These are phyloP conservation scores for Coreoperca whiteheadi DNA, from an alignment of 2,113 vertebrate species.

Conservation along the genomic window DNA sequence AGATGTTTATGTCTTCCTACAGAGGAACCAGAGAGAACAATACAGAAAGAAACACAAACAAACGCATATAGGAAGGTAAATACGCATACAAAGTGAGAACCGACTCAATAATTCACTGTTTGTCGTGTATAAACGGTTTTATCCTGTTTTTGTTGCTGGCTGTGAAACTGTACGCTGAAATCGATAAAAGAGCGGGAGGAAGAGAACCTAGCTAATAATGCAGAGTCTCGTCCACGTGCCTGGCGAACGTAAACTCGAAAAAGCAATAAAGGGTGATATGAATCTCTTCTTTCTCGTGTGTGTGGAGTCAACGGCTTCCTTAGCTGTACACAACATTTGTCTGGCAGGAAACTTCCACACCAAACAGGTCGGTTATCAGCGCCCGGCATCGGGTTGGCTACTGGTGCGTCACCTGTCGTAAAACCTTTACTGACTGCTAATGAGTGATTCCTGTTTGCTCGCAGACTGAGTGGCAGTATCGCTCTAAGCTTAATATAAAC, in stretches of 20 bases:
- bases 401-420: constrained; percentile 63
- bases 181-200: neutral
- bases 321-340: constrained; percentile 33
- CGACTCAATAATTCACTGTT: neutral
- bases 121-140: constrained; percentile 8
- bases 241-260: neutral
- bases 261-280: constrained; percentile 28
- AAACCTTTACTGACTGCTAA: constrained; percentile 23
- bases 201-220: constrained; percentile 9
- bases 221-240: neutral
- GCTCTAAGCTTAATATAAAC: neutral
- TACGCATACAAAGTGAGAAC: neutral
- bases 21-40: constrained; percentile 26
- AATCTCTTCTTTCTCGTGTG: constrained; percentile 26
- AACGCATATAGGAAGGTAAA: constrained; percentile 20
- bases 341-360: constrained; percentile 67
- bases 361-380: constrained; percentile 61
- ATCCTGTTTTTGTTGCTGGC: constrained; percentile 23
- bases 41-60: constrained; percentile 19
- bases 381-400: constrained; percentile 47
- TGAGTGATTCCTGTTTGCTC: neutral
- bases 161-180: constrained; percentile 1
- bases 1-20: neutral
- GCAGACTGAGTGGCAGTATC: neutral
- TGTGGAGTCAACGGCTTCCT: constrained; percentile 48